A percentile compares a stretch with the other conserved stretches of the same genome.
These are phyloP conservation scores for Malurus melanocephalus DNA, from an alignment of 2,113 vertebrate species.

Conservation along the genomic window DNA sequence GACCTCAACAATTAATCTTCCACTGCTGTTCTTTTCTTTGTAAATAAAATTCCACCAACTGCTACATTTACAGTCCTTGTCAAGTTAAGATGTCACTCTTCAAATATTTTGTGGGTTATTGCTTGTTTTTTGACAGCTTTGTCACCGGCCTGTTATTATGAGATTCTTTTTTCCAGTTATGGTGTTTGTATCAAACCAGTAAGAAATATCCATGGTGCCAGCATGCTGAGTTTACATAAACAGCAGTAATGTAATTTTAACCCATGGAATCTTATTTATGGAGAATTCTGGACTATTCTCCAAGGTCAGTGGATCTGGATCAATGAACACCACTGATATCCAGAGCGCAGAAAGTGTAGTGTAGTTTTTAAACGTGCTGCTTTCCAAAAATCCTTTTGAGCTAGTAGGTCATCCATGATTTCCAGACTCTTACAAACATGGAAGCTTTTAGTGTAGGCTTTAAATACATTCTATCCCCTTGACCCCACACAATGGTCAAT, in stretches of 20 bases:
- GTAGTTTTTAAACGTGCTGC: not conserved
- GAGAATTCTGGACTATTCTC: not conserved
- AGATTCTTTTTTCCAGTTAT: not conserved
- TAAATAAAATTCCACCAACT: conserved; percentile 14
- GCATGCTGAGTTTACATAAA: not conserved
- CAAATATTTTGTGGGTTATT: conserved; percentile 11
- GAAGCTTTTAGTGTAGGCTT: not conserved
- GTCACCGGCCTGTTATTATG: not conserved
- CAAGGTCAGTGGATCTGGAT: not conserved
- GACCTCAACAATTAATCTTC: not conserved
- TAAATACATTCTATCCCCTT: not conserved
- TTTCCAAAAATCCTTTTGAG: not conserved
- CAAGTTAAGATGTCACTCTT: not conserved
- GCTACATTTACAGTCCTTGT: not conserved
- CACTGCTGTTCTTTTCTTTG: not conserved
- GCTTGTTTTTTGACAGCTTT: not conserved
- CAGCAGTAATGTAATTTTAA: not conserved
- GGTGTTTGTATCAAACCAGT: not conserved
- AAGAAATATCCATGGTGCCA: not conserved
- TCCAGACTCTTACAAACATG: not conserved
- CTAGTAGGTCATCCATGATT: not conserved
- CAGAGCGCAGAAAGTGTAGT: not conserved
- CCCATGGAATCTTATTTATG: not conserved
- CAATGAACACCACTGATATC: not conserved
- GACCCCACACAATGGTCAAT: not conserved